Evolutionary conservation across 2,797 vertebrate species (phyloP).

Genomic region (Dallia pectoralis): DNA sequence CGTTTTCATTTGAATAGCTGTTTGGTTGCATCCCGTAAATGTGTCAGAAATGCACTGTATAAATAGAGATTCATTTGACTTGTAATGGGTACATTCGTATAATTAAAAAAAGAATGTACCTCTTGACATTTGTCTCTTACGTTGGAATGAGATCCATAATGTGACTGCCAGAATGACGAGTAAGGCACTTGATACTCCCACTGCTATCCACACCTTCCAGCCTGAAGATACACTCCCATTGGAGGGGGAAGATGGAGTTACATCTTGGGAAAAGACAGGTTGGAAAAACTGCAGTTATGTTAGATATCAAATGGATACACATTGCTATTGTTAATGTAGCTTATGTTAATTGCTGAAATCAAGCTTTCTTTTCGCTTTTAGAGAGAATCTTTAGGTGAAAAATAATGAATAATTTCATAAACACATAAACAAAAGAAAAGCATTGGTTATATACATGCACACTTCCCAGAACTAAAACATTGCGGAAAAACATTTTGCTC

Average conservation of each 20-base stretch:
- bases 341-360: too few species aligned
- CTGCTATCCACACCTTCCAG: conserved; percentile 35
- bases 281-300: background rate
- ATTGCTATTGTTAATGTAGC: too few species aligned
- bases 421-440: too few species aligned
- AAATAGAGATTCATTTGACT: background rate
- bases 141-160: conserved; percentile 25
- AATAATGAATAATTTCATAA: too few species aligned
- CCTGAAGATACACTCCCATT: accelerated
- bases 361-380: background rate
- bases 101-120: conserved; percentile 42
- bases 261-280: conserved; percentile 35
- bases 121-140: conserved; percentile 16
- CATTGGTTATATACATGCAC: too few species aligned
- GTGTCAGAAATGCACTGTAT: too few species aligned
- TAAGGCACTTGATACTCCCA: conserved; percentile 30
- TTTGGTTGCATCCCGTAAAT: too few species aligned
- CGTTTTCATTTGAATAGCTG: too few species aligned
- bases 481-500: too few species aligned
- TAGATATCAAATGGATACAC: background rate
- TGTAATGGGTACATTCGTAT: background rate
- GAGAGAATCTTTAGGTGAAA: background rate
- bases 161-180: conserved; percentile 36
- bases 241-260: background rate
- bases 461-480: too few species aligned